Base-by-base conservation (phyloP, 2,797 vertebrate species). In the Gambelia wislizenii region DNA sequence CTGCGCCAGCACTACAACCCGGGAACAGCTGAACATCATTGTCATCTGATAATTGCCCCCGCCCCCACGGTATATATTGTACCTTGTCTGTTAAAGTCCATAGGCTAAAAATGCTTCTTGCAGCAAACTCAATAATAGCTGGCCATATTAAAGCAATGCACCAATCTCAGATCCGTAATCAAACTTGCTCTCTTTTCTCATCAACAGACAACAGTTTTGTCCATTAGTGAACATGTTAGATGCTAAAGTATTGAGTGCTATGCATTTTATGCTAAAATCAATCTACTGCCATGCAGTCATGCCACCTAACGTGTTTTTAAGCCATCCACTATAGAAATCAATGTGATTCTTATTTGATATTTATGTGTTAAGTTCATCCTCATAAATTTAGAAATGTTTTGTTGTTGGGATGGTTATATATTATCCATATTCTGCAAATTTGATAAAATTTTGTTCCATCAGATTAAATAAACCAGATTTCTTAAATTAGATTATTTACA, bases 271-370 rank as follows among this genome's bases (percentile, higher is more conserved):
- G 95, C 97, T 97, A 98, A 98, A 98, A 98, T 98, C 98, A 98
- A 98, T 98, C 97, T 97, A 97, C 96, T 95, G 95, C 97, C 96
- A 95, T 97, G 96, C 97, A 97, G 97, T 98, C 98, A 98, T 98
- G 97, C 97, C 97, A 98, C 98, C 98, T 98, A 98, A 98, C 98
- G 98, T 97, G 97, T 98, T 98, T 98, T 98, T 98, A 98, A 99
- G 98, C 98, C 98, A 98, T 98, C 97, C 95, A 94, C 97, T 96
- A 92, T 96, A 95, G 97, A 98, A 98, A 98, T 99, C 98, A 98
- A 98, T 98, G 97, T 95, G 96, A 95, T 95, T 97, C 96, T 97
- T 97, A 98, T 98, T 98, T 97, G 97, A 97, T 98, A 98, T 97
- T 96, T 96, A 97, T 83, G 97, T 97, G 97, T 97, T 97, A 97